Percentiles rank a stretch among this genome's conserved stretches.
Conservation (phyloP, 2,888 invertebrate genomes). For the Orthosia cruda region DNA sequence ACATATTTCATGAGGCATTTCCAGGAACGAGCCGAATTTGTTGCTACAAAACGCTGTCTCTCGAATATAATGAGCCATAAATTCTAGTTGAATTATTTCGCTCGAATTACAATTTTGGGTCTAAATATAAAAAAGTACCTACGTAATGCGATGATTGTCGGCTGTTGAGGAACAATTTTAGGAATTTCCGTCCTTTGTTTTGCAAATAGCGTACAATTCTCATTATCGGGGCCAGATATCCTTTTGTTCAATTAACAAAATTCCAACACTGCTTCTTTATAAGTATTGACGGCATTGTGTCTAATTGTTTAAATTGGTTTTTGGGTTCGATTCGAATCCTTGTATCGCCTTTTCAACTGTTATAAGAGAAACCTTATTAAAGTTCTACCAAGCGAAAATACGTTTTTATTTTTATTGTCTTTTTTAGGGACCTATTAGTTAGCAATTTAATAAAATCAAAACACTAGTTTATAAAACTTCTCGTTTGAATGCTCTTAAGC, state of each 20-base stretch:
- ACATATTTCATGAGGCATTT: constrained; percentile 60
- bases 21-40: constrained; percentile 53
- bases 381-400: constrained; percentile 6
- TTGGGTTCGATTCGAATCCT: constrained; percentile 34
- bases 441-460: constrained; percentile 15
- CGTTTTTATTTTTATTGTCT: neutral
- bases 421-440: constrained; percentile 2
- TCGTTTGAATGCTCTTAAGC: constrained; percentile 4
- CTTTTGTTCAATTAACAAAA: constrained; percentile 58
- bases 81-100: constrained; percentile 53
- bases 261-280: constrained; percentile 48
- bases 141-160: constrained; percentile 37
- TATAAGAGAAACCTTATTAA: constrained; percentile 17
- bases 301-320: constrained; percentile 50
- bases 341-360: constrained; percentile 5
- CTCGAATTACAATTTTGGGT: constrained; percentile 26
- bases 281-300: constrained; percentile 42
- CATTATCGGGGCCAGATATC: constrained; percentile 45
- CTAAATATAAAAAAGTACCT: constrained; percentile 17
- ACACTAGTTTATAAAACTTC: constrained; percentile 5
- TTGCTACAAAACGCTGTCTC: constrained; percentile 52
- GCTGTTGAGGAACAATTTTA: constrained; percentile 34
- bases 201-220: constrained; percentile 35
- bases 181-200: constrained; percentile 37
- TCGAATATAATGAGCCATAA: constrained; percentile 42